phyloP scores from a whole-genome alignment of 2,797 vertebrate species.

The Neosilurus hyrtlii region DNA sequence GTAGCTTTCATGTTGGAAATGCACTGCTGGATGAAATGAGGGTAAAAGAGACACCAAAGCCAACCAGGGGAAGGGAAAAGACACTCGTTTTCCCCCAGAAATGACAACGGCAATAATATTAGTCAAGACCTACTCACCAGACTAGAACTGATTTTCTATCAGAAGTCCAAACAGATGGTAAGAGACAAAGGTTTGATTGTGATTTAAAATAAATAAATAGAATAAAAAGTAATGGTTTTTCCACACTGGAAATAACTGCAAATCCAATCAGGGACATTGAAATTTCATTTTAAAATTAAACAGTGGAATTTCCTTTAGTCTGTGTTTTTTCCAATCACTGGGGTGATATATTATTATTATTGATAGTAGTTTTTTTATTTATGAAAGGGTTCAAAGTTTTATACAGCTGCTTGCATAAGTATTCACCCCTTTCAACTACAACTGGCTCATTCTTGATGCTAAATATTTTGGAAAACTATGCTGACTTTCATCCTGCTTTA shows the following conservation, averaged over 20 bases:
- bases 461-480: neutral
- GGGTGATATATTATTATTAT: neutral
- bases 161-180: constrained; percentile 77
- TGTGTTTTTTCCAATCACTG: neutral
- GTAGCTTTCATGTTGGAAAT: constrained; percentile 64
- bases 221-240: constrained; percentile 51
- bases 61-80: constrained; percentile 39
- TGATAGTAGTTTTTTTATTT: neutral
- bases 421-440: neutral
- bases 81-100: constrained; percentile 29
- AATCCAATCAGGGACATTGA: neutral
- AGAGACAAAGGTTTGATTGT: constrained; percentile 68
- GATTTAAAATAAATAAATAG: constrained; percentile 50
- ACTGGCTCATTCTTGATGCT: too few species aligned
- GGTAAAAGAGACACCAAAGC: constrained; percentile 40
- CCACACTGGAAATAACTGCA: constrained; percentile 2
- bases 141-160: constrained; percentile 95
- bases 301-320: neutral
- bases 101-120: constrained; percentile 48
- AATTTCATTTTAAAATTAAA: neutral
- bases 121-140: constrained; percentile 85
- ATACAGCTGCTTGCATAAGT: neutral
- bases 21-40: constrained; percentile 55
- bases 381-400: neutral
- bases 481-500: neutral